Conservation (phyloP, 1,140 invertebrate genomes). For the Hermatobates lingyangjiaoensis region DNA sequence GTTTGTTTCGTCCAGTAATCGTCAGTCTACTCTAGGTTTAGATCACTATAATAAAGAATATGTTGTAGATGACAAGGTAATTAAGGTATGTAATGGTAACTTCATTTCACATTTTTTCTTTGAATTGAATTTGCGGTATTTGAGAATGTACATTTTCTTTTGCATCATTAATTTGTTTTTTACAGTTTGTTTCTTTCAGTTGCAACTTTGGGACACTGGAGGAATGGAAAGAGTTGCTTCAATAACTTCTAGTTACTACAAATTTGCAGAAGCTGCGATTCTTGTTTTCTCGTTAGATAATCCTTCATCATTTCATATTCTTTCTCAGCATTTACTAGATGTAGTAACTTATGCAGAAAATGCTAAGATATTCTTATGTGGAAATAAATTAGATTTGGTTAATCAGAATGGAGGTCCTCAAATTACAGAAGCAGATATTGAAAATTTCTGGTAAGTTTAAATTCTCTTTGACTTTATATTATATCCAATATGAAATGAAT, state of each 20-base stretch:
- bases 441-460: slow-evolving; percentile 68
- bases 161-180: too few relatives aligned
- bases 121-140: too few relatives aligned
- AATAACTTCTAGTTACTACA: slow-evolving; percentile 85
- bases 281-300: slow-evolving; percentile 79
- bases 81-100: slow-evolving; percentile 55
- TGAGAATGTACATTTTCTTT: too few relatives aligned
- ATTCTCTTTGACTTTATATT: too few relatives aligned
- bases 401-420: slow-evolving; percentile 38
- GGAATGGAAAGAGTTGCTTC: slow-evolving; percentile 85
- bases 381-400: slow-evolving; percentile 70
- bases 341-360: slow-evolving; percentile 83
- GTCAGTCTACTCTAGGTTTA: slow-evolving; percentile 74
- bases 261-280: slow-evolving; percentile 80
- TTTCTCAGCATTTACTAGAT: slow-evolving; percentile 76
- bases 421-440: slow-evolving; percentile 75
- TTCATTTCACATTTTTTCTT: too few relatives aligned
- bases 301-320: slow-evolving; percentile 73
- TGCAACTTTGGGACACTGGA: slow-evolving; percentile 84
- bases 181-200: slow-evolving; percentile 37
- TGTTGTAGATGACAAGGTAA: slow-evolving; percentile 47
- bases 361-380: slow-evolving; percentile 81
- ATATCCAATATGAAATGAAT: too few relatives aligned
- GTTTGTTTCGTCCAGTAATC: slow-evolving; percentile 56
- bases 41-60: slow-evolving; percentile 76